Base-by-base conservation (phyloP, 2,888 invertebrate species). In the Lasioglossum morio region DNA sequence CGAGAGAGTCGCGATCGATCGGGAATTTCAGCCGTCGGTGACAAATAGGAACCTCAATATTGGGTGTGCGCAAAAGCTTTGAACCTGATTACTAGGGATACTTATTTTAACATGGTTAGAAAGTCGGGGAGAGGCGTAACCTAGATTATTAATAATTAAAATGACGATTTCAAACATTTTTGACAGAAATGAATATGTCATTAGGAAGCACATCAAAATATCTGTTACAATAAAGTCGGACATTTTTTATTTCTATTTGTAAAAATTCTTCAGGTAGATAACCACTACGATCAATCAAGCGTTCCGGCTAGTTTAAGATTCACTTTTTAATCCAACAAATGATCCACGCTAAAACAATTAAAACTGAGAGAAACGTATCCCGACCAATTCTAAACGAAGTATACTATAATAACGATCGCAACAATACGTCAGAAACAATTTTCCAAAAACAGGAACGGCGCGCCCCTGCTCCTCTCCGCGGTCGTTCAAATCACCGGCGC, bases 401-500 rank as follows among this genome's bases (percentile, higher is more conserved):
- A 3, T n/a, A n/a, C 3, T n/a, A 53, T n/a, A 53, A 10, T 10
- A 53, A 53, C 53, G 53, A 63, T 30, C 0, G 27, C 27, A 14
- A 12, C 60, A 27, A 27, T 60, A 2, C 14, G 27, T 4, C 27
- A 27, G 60, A 30, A n/a, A n/a, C 10, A n/a, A 53, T 53, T 63
- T 30, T 7, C n/a, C 27, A 30, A 63, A 16, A 30, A 63, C 63
- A 30, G 63, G 43, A 34, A 34, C 57, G 12, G 23, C 19, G 23
- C 19, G 23, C 4, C 19, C 8, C 34, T 19, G 30, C 34, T 8
- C 3, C 19, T 16, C 34, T 66, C 34, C 66, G 66, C 66, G 66
- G 66, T 66, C 66, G 66, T 66, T 66, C 66, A 66, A 66, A 66
- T 63, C 63, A 63, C 63, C 63, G 66, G 19, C 48, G 48, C 7